phyloP scores from a whole-genome alignment of 2,797 vertebrate species.

The Phoxinus dragarum region DNA sequence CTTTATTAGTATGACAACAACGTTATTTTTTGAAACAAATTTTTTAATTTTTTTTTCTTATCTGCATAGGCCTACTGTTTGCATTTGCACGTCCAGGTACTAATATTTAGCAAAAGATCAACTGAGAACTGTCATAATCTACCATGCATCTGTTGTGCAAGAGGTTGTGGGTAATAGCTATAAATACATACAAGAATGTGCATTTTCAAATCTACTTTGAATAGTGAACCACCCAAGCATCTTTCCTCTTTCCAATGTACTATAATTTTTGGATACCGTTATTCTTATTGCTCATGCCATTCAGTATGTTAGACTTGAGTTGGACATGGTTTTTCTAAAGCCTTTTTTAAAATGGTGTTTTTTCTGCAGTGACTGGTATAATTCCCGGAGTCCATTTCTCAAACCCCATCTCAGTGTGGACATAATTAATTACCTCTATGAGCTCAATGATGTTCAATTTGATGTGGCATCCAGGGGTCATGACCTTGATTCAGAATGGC shows the following conservation, averaged over 20 bases:
- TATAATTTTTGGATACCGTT: background rate
- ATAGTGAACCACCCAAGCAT: background rate
- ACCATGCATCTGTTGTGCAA: background rate
- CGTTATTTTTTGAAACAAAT: background rate
- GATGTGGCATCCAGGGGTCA: conserved; percentile 93
- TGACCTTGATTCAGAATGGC: conserved; percentile 94
- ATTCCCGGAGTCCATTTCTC: conserved; percentile 91
- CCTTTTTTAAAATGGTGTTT: background rate
- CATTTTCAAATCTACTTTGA: background rate
- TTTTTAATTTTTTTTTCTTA: background rate
- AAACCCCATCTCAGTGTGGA: conserved; percentile 88
- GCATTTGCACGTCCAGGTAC: background rate
- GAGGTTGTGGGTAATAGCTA: background rate
- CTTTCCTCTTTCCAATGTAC: background rate
- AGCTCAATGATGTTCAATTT: conserved; percentile 94
- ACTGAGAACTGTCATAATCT: background rate
- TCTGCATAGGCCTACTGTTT: background rate
- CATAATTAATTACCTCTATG: conserved; percentile 91
- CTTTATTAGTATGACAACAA: background rate
- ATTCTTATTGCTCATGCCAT: background rate
- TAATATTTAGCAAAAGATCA: background rate
- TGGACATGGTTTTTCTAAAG: background rate
- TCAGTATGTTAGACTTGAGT: background rate
- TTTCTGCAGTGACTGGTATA: conserved; percentile 91
- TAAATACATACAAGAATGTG: background rate